phyloP scores from a whole-genome alignment of 2,888 invertebrate genomes.

The Microchrysa polita region DNA sequence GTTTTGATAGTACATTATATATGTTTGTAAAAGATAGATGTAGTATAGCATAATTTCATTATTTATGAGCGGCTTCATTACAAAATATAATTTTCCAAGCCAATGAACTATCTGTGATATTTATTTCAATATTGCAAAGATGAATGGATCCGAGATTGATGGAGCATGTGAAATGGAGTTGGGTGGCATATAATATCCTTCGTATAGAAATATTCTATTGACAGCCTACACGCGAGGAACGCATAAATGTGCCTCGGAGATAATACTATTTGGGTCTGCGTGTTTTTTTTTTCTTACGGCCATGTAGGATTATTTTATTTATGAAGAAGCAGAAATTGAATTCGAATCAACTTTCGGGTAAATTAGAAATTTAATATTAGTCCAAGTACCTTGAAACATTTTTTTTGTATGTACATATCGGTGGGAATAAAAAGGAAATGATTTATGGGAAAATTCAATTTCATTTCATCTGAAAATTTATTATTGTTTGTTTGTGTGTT shows the following conservation, averaged over 20 bases:
- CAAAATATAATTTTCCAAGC: conserved; percentile 63
- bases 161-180: not conserved
- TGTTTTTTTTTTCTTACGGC: too few relatives aligned
- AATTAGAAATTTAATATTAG: too few relatives aligned
- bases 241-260: too few relatives aligned
- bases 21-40: conserved; percentile 32
- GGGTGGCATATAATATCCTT: not conserved
- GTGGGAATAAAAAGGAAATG: too few relatives aligned
- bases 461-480: not conserved
- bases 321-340: too few relatives aligned
- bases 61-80: conserved; percentile 58
- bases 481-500: not conserved
- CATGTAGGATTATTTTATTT: too few relatives aligned
- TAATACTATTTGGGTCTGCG: too few relatives aligned
- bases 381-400: too few relatives aligned
- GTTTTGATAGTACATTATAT: conserved; percentile 1
- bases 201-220: too few relatives aligned
- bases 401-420: too few relatives aligned
- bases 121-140: conserved; percentile 38
- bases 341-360: too few relatives aligned
- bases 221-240: too few relatives aligned
- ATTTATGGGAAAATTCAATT: not conserved
- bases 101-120: conserved; percentile 56
- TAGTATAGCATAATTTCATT: conserved; percentile 59
- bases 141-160: conserved; percentile 31